These are phyloP conservation scores for Drosophila recens DNA, from an alignment of 2,888 invertebrate species.

Conservation along the genomic window DNA sequence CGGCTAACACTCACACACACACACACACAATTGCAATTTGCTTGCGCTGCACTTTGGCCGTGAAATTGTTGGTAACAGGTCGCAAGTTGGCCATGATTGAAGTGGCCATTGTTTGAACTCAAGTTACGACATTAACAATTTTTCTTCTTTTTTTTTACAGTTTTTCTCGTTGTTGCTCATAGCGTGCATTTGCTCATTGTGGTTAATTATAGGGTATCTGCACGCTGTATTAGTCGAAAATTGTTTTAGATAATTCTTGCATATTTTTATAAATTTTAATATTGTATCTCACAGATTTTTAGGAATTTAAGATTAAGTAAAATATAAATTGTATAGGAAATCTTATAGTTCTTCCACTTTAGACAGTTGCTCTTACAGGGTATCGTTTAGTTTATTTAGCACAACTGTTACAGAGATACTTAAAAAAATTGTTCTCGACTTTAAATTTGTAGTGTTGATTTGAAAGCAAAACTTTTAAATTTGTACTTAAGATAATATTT, in stretches of 20 bases:
- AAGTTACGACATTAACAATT: slow-evolving; percentile 20
- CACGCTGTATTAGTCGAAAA: background rate
- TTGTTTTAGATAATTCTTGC: background rate
- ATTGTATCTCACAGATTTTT: background rate
- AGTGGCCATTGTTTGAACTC: slow-evolving; percentile 32
- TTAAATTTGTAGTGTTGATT: too few species aligned
- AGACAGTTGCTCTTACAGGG: background rate
- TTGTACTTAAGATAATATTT: too few species aligned
- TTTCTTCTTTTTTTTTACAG: background rate
- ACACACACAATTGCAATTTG: slow-evolving; percentile 7
- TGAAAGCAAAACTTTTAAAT: too few species aligned
- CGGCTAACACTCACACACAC: too few species aligned
- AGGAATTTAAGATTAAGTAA: background rate
- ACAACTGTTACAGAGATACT: too few species aligned
- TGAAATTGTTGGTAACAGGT: slow-evolving; percentile 47
- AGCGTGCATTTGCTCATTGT: slow-evolving; percentile 9
- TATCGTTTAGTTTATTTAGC: background rate
- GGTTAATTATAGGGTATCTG: slow-evolving; percentile 10
- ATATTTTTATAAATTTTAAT: background rate
- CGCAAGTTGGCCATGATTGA: slow-evolving; percentile 47
- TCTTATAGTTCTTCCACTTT: background rate
- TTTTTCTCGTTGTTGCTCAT: background rate
- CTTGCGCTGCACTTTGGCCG: slow-evolving; percentile 46
- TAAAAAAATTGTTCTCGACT: too few species aligned
- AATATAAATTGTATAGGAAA: background rate